These are phyloP conservation scores for Argyra leucocephala DNA, from an alignment of 2,888 invertebrate species.

Conservation along the genomic window DNA sequence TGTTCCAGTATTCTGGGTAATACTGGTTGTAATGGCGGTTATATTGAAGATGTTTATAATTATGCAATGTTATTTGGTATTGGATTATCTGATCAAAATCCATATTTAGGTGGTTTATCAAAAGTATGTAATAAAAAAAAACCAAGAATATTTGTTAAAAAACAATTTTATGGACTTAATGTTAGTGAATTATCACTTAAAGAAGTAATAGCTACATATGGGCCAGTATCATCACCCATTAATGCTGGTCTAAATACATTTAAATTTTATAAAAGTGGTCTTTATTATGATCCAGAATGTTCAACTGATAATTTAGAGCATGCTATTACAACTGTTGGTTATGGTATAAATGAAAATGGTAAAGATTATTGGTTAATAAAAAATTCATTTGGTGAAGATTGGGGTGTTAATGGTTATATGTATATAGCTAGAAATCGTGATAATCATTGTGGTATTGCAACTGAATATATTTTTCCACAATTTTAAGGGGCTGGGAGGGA, in stretches of 20 bases:
- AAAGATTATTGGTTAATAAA: slow-evolving; percentile 46
- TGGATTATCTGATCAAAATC: not conserved
- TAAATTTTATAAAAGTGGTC: slow-evolving; percentile 65
- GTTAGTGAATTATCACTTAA: slow-evolving; percentile 56
- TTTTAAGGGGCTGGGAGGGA: no score
- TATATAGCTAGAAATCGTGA: slow-evolving; percentile 68
- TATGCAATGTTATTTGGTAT: not conserved
- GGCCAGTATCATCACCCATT: slow-evolving; percentile 72
- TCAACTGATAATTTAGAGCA: slow-evolving; percentile 54
- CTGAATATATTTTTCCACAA: not conserved
- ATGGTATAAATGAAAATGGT: slow-evolving; percentile 16
- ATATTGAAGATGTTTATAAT: not conserved
- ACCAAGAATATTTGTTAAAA: not conserved
- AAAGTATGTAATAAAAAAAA: not conserved
- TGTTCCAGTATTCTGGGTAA: not conserved
- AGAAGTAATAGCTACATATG: slow-evolving; percentile 59
- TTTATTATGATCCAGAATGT: slow-evolving; percentile 69
- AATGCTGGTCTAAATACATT: slow-evolving; percentile 68
- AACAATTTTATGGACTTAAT: not conserved
- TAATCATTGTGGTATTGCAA: slow-evolving; percentile 73
- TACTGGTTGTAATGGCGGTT: slow-evolving; percentile 7
- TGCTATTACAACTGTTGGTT: slow-evolving; percentile 41
- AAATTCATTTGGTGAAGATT: slow-evolving; percentile 52
- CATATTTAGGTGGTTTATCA: not conserved
- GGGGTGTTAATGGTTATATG: slow-evolving; percentile 74